A percentile compares a stretch with the other conserved stretches of the same genome.
Evolutionary conservation across 2,888 invertebrate species (phyloP).

Genomic region (Drosophila pseudotalamancana): DNA sequence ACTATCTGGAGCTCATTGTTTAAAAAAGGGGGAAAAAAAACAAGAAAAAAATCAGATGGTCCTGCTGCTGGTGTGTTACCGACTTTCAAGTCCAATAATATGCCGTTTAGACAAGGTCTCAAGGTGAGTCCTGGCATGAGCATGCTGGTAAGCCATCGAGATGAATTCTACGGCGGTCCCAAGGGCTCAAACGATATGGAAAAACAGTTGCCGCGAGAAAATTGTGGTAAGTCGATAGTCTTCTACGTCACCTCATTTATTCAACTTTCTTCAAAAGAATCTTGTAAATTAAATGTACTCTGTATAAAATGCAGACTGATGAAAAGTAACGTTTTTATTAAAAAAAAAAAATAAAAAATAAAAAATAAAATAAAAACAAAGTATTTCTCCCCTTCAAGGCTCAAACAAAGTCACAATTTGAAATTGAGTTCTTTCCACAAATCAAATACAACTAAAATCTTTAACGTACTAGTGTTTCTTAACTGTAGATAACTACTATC

Average conservation of each 20-base stretch:
- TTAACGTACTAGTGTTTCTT: neutral
- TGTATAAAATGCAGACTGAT: too few species aligned
- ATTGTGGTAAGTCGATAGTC: slow-evolving; percentile 9
- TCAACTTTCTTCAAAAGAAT: too few species aligned
- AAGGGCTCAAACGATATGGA: slow-evolving; percentile 14
- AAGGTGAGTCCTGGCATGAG: slow-evolving; percentile 15
- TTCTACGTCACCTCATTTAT: too few species aligned
- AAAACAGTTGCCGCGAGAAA: slow-evolving; percentile 2
- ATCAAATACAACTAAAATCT: neutral
- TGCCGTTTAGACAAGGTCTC: neutral
- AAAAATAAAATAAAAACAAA: too few species aligned
- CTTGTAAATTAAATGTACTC: too few species aligned
- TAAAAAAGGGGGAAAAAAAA: neutral
- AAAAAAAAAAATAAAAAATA: too few species aligned
- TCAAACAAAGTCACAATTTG: too few species aligned
- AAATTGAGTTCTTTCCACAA: too few species aligned
- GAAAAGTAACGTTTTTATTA: too few species aligned
- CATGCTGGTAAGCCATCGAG: neutral
- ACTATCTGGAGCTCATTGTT: slow-evolving; percentile 31
- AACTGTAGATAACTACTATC: neutral
- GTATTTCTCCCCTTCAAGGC: too few species aligned
- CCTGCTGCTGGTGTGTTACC: neutral
- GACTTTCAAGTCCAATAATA: neutral
- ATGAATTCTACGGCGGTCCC: neutral
- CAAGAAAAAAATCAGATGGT: neutral